Base-by-base conservation (phyloP, 2,888 invertebrate genomes). In the Anorthoa munda region DNA sequence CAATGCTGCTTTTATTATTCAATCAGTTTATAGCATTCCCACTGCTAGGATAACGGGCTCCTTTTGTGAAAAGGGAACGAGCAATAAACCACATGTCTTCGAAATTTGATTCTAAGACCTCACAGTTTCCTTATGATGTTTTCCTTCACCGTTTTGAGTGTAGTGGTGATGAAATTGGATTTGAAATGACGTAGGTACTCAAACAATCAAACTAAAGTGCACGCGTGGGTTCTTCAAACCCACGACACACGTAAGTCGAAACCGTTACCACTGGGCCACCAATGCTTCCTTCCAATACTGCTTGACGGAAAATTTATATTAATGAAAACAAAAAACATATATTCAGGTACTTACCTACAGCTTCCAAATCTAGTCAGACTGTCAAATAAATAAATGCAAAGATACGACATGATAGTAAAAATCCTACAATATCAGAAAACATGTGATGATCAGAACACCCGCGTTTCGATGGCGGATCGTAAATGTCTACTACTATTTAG, bases 361-460 rank as follows among this genome's bases (percentile, higher is more conserved):
- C 31, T 60, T 50, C 12, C 21, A 56, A 78, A 79, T 45, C 11
- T 48, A 60, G n/a, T 48, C 48, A 31, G 11, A 50, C 51, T 55
- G 39, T 77, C 71, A 82, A 64, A 77, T 79, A 79, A 77, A 79
- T 82, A 46, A 67, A 53, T n/a, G 53, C 2, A 46, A 55, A 79
- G n/a, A 55, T n/a, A 60, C 60, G 58, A 66, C 53, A n/a, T 2
- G 31, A 7, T 23, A 65, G 0, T 55, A 81, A 77, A 63, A 48
- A 23, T 26, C 21, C 12, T 55, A 69, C 13, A 50, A 9, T 45
- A 55, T 39, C 45, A 23, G 39, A 66, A 63, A 51, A 66, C 63
- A 59, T 31, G 45, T 15, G 13, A 76, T 26, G 18, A 59, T 51
- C n/a, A 55, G 21, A 63, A 39, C 46, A 51, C 11, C 50, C 46